Base-by-base conservation (phyloP, 2,113 vertebrate species). In the Pelodiscus sinensis region DNA sequence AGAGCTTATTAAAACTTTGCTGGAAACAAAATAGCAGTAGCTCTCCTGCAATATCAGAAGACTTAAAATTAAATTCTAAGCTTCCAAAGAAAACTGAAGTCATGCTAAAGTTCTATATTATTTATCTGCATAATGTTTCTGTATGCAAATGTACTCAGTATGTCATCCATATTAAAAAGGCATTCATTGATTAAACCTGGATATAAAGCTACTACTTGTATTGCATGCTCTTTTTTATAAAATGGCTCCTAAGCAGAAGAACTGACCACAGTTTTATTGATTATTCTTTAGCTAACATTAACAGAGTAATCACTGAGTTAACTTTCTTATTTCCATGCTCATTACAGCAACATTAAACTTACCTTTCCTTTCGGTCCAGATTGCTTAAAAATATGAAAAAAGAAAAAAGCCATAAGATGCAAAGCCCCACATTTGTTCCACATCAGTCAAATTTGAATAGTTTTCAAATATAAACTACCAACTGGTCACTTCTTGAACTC, bases 291-390 rank as follows among this genome's bases (percentile, higher is more conserved):
- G 71, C 2, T 71, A 92, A 12, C 56, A 93, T 4, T 81, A 75
- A 75, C 19, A 86, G 54, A 91, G 58, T 65, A 89, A 11, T 93
- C 24, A 88, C 29, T 90, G 12, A 84, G 24, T 25, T 88, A 8
- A 82, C 83, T 85, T 90, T 88, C 44, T 90, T 90, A 92, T 95
- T 92, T 89, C 55, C 94, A 97, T 96, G 96, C 88, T 97, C 79
- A 95, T 93, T 95, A 92, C 81, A 87, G 91, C n/a, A 93, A 90
- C 81, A 94, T 94, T 84, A 82, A 91, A 83, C 98, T 98, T 98
- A 98, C 98, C 98, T 98, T 97, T 99, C 98, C 94, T 98, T 98
- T 97, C 98, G 94, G 92, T 98, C 98, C 96, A 98, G 98, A 98
- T 96, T 98, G 98, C 98, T 98, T 98, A 97, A 97, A 71, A 96